These are phyloP conservation scores for Calidris pugnax DNA, from an alignment of 2,113 vertebrate genomes.

Conservation along the genomic window DNA sequence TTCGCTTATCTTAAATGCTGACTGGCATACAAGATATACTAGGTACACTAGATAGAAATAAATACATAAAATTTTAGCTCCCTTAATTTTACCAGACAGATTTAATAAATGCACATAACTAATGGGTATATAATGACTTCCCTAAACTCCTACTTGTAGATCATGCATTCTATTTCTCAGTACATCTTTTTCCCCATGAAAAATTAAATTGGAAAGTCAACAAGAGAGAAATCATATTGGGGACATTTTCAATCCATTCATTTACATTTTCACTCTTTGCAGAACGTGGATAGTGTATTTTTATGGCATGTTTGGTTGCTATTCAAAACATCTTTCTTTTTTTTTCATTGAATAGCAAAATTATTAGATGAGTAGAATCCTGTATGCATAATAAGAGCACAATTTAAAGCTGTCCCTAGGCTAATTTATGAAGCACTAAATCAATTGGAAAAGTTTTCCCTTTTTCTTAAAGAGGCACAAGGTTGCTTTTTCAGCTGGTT, in stretches of 20 bases:
- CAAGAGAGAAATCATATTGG: slow-evolving; percentile 54
- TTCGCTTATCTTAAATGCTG: not conserved
- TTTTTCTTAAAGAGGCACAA: slow-evolving; percentile 57
- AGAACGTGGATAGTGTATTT: slow-evolving; percentile 28
- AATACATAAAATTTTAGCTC: slow-evolving; percentile 49
- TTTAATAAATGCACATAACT: slow-evolving; percentile 76
- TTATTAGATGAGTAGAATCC: slow-evolving; percentile 73
- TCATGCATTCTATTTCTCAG: slow-evolving; percentile 61
- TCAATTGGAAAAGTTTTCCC: slow-evolving; percentile 61
- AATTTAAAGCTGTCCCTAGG: slow-evolving; percentile 76
- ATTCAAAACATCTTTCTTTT: slow-evolving; percentile 73
- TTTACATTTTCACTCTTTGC: slow-evolving; percentile 59
- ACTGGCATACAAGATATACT: not conserved
- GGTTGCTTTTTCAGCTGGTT: slow-evolving; percentile 62
- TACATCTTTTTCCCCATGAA: slow-evolving; percentile 36
- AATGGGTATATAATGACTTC: slow-evolving; percentile 66
- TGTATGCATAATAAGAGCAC: slow-evolving; percentile 73
- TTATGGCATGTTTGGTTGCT: slow-evolving; percentile 60
- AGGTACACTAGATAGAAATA: slow-evolving; percentile 35
- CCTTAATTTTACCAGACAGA: slow-evolving; percentile 52
- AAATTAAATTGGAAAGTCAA: slow-evolving; percentile 61
- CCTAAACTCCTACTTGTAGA: slow-evolving; percentile 59
- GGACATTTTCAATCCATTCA: slow-evolving; percentile 39
- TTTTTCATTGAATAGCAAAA: slow-evolving; percentile 75
- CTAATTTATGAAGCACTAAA: slow-evolving; percentile 74